phyloP scores from a whole-genome alignment of 2,888 invertebrate species.

The Byasa hedistus region DNA sequence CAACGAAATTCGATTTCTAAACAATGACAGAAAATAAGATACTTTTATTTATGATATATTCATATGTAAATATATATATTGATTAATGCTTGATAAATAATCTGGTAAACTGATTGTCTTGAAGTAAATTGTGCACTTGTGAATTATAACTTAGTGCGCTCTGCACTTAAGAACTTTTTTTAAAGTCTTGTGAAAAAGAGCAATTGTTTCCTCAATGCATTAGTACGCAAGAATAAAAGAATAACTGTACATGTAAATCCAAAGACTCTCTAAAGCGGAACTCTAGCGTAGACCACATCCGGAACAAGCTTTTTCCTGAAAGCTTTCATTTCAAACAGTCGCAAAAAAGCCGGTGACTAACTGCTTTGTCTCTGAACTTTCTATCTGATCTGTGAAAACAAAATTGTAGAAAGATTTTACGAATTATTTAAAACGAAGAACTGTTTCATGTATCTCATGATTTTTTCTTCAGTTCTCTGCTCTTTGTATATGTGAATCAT shows the following conservation, averaged over 20 bases:
- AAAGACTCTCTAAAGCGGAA: constrained; percentile 24
- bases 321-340: constrained; percentile 24
- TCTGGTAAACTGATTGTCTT: too few relatives aligned
- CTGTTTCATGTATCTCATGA: background rate
- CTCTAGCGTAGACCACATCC: constrained; percentile 26
- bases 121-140: too few relatives aligned
- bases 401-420: background rate
- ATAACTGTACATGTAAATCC: constrained; percentile 24
- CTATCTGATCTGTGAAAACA: constrained; percentile 12
- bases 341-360: constrained; percentile 22
- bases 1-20: too few relatives aligned
- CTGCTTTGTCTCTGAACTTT: constrained; percentile 24
- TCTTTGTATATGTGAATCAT: background rate
- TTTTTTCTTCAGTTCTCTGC: background rate
- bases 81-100: too few relatives aligned
- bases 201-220: constrained; percentile 10
- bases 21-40: too few relatives aligned
- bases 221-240: constrained; percentile 17
- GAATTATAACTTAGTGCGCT: background rate
- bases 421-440: background rate
- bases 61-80: too few relatives aligned
- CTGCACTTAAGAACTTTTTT: background rate
- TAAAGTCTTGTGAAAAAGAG: background rate
- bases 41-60: too few relatives aligned
- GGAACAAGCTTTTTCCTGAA: constrained; percentile 26